Base-by-base conservation (phyloP, 2,113 vertebrate genomes). In the Ceyx margarethae region DNA sequence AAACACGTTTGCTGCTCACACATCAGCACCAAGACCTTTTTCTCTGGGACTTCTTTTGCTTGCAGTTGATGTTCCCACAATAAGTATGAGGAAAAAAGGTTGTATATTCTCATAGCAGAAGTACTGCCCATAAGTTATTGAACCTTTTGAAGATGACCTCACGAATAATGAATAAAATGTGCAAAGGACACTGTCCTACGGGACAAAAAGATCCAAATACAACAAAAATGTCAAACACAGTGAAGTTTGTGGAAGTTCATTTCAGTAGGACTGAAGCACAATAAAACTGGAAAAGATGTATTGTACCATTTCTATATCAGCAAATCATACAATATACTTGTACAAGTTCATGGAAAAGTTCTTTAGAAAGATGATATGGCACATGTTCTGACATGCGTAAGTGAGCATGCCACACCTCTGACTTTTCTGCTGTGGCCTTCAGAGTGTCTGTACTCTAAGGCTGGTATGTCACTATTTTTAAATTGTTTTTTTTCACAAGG, bases 161-260 rank as follows among this genome's bases (percentile, higher is more conserved):
- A 33, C 62, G 85, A 97, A 79, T 79, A 95, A 93, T 3, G 67
- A 95, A 93, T 42, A 86, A 23, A 88, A 81, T 26, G 58, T 26
- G 83, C 83, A 89, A 94, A 78, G 66, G 87, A 88, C 85, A 79
- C 57, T 78, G 40, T 90, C 94, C 87, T 94, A 93, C 75, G 90
- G 65, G 75, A 87, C 71, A 95, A 87, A 92, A 93, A 72, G 57
- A 93, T 69, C 58, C 48, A 60, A 92, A 48, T 81, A 95, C 68
- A 94, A 96, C 77, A 87, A 85, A 95, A 94, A 90, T 87, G 61
- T 95, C 91, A 95, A 94, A 79, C 37, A 65, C 57, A 75, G 77
- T 72, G 68, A 92, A 40, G 43, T 80, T 75, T 79, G 83, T 72
- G 64, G 50, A 94, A 93, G 92, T 81, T 82, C 64, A 42, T 89